A percentile compares a stretch with the other conserved stretches of the same genome.
Evolutionary conservation across 2,113 vertebrate species (phyloP).

Genomic region (Glareola pratincola): DNA sequence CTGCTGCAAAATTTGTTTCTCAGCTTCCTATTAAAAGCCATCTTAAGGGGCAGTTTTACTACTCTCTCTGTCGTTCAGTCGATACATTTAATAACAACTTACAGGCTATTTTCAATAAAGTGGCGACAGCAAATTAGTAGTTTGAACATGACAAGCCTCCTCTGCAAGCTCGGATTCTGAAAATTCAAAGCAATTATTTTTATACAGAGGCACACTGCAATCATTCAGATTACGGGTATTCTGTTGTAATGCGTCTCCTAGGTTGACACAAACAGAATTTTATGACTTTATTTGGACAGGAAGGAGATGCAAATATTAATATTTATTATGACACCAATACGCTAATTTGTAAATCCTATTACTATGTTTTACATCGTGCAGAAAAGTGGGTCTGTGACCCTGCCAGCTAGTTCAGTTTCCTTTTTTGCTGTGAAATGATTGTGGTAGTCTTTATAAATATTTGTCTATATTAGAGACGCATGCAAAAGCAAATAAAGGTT

Average conservation of each 20-base stretch:
- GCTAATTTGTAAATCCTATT: constrained; percentile 71
- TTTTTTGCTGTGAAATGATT: constrained; percentile 49
- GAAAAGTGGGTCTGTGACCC: constrained; percentile 61
- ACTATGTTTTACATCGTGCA: constrained; percentile 41
- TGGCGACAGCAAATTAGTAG: constrained; percentile 88
- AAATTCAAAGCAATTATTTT: constrained; percentile 86
- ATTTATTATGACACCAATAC: constrained; percentile 72
- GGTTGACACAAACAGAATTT: constrained; percentile 74
- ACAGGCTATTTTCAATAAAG: constrained; percentile 89
- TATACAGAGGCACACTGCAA: constrained; percentile 75
- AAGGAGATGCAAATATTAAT: constrained; percentile 74
- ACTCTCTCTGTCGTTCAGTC: constrained; percentile 87
- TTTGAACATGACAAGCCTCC: constrained; percentile 86
- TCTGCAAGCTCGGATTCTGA: constrained; percentile 81
- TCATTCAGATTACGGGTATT: constrained; percentile 78
- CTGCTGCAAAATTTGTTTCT: constrained; percentile 97
- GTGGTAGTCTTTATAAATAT: constrained; percentile 70
- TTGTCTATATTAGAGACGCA: constrained; percentile 59
- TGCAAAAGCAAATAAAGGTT: constrained; percentile 63
- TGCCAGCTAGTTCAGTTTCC: constrained; percentile 50
- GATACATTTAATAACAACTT: constrained; percentile 91
- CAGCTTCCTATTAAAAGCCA: constrained; percentile 91
- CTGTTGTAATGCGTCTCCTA: constrained; percentile 66
- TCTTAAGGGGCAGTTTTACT: constrained; percentile 91
- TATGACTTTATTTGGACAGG: constrained; percentile 76